Evolutionary conservation across 2,888 invertebrate species (phyloP).

Genomic region (Lomographa bimaculata): DNA sequence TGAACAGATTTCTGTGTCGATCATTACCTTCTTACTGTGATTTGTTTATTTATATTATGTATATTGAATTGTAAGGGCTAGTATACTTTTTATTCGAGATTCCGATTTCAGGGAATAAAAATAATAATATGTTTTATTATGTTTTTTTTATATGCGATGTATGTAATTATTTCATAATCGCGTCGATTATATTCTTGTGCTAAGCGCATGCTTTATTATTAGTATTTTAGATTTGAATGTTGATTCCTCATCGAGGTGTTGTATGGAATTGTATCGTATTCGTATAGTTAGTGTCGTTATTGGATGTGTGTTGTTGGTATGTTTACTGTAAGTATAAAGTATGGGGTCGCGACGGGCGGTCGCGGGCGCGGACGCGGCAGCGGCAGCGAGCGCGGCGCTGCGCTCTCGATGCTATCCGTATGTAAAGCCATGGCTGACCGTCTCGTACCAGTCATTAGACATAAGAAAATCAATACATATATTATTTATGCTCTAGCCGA

Average conservation of each 20-base stretch:
- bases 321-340: conserved; percentile 18
- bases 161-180: conserved; percentile 44
- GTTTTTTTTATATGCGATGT: conserved; percentile 39
- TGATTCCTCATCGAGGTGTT: conserved; percentile 57
- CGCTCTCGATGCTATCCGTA: conserved; percentile 49
- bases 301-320: conserved; percentile 40
- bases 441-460: conserved; percentile 76
- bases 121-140: conserved; percentile 43
- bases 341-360: not conserved
- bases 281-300: conserved; percentile 45
- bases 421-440: conserved; percentile 68
- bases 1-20: conserved; percentile 50
- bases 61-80: conserved; percentile 48
- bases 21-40: conserved; percentile 73
- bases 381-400: conserved; percentile 1
- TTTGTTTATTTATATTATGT: conserved; percentile 66
- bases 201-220: conserved; percentile 75
- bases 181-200: conserved; percentile 67
- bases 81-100: conserved; percentile 58
- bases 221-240: conserved; percentile 66
- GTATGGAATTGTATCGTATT: conserved; percentile 62
- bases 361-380: not conserved
- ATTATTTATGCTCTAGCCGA: conserved; percentile 72
- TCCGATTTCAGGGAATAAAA: conserved; percentile 46
- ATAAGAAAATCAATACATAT: conserved; percentile 53